Conservation (phyloP, 2,113 vertebrate species). For the Neolamprologus devosi region DNA sequence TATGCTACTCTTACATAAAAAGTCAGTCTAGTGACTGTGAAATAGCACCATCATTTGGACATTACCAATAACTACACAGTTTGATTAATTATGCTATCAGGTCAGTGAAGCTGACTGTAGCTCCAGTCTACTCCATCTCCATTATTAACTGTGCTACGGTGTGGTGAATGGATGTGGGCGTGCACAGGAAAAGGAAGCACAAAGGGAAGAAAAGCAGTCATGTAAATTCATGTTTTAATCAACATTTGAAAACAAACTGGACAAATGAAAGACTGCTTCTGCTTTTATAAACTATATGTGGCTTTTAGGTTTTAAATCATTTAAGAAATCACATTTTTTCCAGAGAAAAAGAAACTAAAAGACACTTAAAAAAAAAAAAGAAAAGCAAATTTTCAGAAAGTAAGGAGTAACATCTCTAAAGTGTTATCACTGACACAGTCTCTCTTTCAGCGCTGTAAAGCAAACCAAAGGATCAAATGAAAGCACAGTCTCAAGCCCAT, state of each 20-base stretch:
- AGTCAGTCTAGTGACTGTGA: not conserved
- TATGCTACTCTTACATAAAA: not conserved
- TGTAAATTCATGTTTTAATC: slow-evolving; percentile 62
- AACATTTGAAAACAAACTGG: slow-evolving; percentile 58
- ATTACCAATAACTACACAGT: not conserved
- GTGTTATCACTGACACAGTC: slow-evolving; percentile 18
- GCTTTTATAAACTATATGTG: slow-evolving; percentile 48
- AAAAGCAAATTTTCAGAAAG: slow-evolving; percentile 38
- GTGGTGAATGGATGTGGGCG: not conserved
- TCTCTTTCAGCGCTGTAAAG: slow-evolving; percentile 1
- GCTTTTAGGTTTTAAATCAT: slow-evolving; percentile 44
- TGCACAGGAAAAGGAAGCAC: not conserved
- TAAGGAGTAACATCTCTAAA: slow-evolving; percentile 34
- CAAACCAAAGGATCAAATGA: slow-evolving; percentile 12
- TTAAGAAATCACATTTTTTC: slow-evolving; percentile 53
- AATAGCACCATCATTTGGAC: slow-evolving; percentile 21
- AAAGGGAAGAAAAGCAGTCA: not conserved
- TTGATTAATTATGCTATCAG: not conserved
- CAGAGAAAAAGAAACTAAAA: not conserved
- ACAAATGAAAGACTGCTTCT: slow-evolving; percentile 51
- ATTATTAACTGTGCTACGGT: not conserved
- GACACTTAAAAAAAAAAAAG: slow-evolving; percentile 10
- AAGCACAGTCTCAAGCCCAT: slow-evolving; percentile 13
- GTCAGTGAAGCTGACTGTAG: not conserved
- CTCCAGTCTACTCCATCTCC: not conserved